Conservation (phyloP, 2,888 invertebrate genomes). For the Conistra vaccinii region DNA sequence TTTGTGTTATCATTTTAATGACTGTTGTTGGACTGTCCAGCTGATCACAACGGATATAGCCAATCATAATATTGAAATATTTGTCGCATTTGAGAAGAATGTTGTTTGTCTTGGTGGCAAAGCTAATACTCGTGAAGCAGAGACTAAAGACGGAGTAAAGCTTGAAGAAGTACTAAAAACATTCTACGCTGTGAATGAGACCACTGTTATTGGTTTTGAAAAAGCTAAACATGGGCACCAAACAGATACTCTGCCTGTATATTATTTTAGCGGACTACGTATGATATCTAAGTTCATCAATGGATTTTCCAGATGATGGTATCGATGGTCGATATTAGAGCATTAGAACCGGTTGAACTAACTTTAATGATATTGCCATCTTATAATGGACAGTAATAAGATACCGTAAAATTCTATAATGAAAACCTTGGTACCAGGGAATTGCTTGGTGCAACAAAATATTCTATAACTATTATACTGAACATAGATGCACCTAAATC, state of each 20-base stretch:
- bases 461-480: slow-evolving; percentile 9
- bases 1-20: slow-evolving; percentile 49
- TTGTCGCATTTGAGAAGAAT: slow-evolving; percentile 7
- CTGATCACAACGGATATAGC: slow-evolving; percentile 28
- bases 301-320: slow-evolving; percentile 15
- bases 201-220: neutral
- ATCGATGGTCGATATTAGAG: slow-evolving; percentile 11
- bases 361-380: slow-evolving; percentile 23
- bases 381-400: slow-evolving; percentile 15
- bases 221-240: neutral
- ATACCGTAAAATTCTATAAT: slow-evolving; percentile 18
- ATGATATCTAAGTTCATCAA: neutral
- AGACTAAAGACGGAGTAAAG: neutral
- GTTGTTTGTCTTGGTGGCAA: neutral
- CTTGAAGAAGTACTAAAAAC: neutral
- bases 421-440: slow-evolving; percentile 7
- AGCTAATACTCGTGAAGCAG: neutral
- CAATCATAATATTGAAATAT: slow-evolving; percentile 22
- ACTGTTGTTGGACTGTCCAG: slow-evolving; percentile 19
- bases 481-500: neutral
- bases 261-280: neutral
- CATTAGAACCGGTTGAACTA: slow-evolving; percentile 26
- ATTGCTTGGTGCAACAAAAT: slow-evolving; percentile 10
- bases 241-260: neutral
- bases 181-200: neutral